Base-by-base conservation (phyloP, 2,888 invertebrate genomes). In the Germaria angustata region DNA sequence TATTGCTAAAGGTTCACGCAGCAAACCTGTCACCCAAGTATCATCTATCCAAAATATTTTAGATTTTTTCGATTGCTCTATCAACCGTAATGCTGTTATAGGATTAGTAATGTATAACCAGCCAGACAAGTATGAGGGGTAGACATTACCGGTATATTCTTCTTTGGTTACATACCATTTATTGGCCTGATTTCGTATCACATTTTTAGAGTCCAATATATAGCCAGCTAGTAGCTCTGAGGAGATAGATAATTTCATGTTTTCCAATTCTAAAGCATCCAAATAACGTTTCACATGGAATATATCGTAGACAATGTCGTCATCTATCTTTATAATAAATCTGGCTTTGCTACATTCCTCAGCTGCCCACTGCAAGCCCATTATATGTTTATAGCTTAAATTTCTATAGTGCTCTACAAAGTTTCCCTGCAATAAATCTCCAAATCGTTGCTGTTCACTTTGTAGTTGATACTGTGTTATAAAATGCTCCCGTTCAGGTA, bases 41-140 rank as follows among this genome's bases (percentile, higher is more conserved):
- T 98, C 98, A 88, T 98, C 98, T 80, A 98, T 97, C 97, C 98
- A 98, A 91, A 98, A 97, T 86, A 95, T 95, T 17, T 93, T 92
- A n/a, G 93, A 91, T 39, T 91, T 88, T 34, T 91, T 88, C 0
- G 94, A 93, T 84, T 93, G 92, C 2, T 92, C 88, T 22, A 93
- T 92, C 63, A 98, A 88, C 20, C 91, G 91, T 17, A 88, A 87
- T 0, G 94, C 95, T 1, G 94, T 93, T 83, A 92, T 91, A 0
- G 94, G 93, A 73, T 94, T 95, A 2, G 95, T 95, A 1, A 96
- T 92, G 85, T 97, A 97, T 86, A 96, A 93, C 96, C 96, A 97
- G 0, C 97, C 97, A 5, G 96, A 96, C 8, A 96, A 90, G 88
- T 96, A 97, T 17, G 93, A 90, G 0, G 96, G 96, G 90, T 96